phyloP scores from a whole-genome alignment of 2,113 vertebrate species.

The Prochilodus magdalenae region DNA sequence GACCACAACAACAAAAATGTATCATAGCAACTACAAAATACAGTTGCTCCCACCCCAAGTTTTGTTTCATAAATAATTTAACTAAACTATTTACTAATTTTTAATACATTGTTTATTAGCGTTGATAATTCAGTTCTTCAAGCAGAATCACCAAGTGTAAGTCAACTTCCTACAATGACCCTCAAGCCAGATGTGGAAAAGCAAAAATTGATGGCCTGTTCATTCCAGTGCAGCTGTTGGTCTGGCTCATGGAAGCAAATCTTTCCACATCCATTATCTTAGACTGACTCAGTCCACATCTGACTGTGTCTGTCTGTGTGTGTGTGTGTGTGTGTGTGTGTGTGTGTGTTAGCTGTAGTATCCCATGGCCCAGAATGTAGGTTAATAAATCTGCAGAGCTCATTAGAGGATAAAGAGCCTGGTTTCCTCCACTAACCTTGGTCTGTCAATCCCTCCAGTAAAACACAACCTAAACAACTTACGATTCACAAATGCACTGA shows the following conservation, averaged over 20 bases:
- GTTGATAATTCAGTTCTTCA: too few species aligned
- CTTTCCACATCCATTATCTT: background rate
- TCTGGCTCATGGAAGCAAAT: background rate
- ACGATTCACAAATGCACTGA: background rate
- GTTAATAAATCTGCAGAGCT: conserved; percentile 7
- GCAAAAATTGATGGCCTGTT: conserved; percentile 1
- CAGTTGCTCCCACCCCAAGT: too few species aligned
- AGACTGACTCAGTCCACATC: background rate
- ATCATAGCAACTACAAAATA: too few species aligned
- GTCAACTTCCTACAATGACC: background rate
- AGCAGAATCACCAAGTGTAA: background rate
- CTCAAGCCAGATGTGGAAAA: background rate
- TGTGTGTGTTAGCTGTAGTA: background rate
- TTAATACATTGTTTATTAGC: too few species aligned
- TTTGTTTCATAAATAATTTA: too few species aligned
- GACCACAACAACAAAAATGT: too few species aligned
- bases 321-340: background rate
- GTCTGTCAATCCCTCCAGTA: background rate
- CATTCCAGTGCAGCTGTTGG: conserved; percentile 4
- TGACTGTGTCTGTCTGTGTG: background rate
- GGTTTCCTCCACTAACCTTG: background rate
- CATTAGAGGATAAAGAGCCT: conserved; percentile 13
- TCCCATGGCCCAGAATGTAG: background rate
- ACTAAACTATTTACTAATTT: too few species aligned
- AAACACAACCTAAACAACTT: background rate